Evolutionary conservation across 2,113 vertebrate species (phyloP).

Genomic region (Sceloporus undulatus): DNA sequence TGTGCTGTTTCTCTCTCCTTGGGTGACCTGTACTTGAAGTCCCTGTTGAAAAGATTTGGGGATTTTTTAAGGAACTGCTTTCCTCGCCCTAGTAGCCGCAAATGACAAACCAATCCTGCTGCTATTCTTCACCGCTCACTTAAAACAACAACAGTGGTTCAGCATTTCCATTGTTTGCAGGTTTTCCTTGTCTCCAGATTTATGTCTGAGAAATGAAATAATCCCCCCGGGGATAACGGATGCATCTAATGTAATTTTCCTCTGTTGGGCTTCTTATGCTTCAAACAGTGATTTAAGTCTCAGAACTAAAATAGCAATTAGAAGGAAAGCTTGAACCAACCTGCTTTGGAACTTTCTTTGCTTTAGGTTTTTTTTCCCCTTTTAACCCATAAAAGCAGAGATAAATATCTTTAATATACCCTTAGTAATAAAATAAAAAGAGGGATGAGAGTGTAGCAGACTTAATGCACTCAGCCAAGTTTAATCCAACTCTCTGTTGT

Average conservation of each 20-base stretch:
- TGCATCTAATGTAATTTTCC: conserved; percentile 27
- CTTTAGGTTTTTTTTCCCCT: conserved; percentile 18
- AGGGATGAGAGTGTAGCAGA: neutral
- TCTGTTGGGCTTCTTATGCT: neutral
- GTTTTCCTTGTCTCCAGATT: conserved; percentile 45
- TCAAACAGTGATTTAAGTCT: conserved; percentile 48
- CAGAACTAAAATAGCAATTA: conserved; percentile 42
- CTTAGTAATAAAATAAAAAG: conserved; percentile 19
- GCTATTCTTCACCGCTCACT: conserved; percentile 49
- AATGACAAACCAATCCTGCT: conserved; percentile 58
- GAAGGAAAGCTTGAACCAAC: conserved; percentile 53
- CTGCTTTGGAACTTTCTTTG: neutral
- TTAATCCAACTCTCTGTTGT: neutral
- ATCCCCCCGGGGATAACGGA: conserved; percentile 28
- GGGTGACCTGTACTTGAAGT: neutral
- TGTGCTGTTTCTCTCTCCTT: conserved; percentile 42
- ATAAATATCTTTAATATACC: conserved; percentile 32
- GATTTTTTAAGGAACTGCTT: conserved; percentile 42
- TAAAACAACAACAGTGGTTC: conserved; percentile 36
- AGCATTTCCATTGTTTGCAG: neutral
- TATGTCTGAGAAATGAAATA: conserved; percentile 58
- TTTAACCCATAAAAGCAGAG: conserved; percentile 55
- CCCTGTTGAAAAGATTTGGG: neutral
- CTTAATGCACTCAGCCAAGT: too few species aligned
- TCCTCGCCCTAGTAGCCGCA: conserved; percentile 25